Conservation (phyloP, 2,797 vertebrate species). For the Anisognathus igniventris region DNA sequence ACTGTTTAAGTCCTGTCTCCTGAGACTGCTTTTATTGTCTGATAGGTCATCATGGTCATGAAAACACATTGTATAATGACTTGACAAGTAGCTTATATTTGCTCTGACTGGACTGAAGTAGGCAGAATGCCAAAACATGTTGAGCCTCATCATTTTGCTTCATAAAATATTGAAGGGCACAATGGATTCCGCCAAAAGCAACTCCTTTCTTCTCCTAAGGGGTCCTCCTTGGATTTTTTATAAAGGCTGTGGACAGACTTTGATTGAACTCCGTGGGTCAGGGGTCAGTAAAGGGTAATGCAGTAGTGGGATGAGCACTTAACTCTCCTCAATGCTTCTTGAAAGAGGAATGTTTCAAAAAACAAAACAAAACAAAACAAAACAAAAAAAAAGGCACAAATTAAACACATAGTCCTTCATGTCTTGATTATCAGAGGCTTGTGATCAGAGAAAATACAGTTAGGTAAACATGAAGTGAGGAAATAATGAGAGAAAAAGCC, state of each 20-base stretch:
- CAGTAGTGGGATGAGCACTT: background rate
- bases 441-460: background rate
- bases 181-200: background rate
- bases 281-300: background rate
- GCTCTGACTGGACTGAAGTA: background rate
- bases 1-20: background rate
- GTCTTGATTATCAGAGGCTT: background rate
- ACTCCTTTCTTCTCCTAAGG: background rate
- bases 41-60: background rate
- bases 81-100: background rate
- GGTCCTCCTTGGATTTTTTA: background rate
- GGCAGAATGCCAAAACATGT: background rate
- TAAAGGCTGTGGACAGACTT: background rate
- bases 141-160: background rate
- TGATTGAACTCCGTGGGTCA: background rate
- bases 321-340: background rate
- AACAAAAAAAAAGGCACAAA: background rate
- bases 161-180: background rate
- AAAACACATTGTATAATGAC: background rate
- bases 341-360: background rate
- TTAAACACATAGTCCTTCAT: background rate
- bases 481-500: background rate
- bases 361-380: background rate
- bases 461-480: background rate
- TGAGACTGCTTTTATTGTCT: background rate